Conservation (phyloP, 92 coral and sea anemone species). For the Parazoanthus darwini region DNA sequence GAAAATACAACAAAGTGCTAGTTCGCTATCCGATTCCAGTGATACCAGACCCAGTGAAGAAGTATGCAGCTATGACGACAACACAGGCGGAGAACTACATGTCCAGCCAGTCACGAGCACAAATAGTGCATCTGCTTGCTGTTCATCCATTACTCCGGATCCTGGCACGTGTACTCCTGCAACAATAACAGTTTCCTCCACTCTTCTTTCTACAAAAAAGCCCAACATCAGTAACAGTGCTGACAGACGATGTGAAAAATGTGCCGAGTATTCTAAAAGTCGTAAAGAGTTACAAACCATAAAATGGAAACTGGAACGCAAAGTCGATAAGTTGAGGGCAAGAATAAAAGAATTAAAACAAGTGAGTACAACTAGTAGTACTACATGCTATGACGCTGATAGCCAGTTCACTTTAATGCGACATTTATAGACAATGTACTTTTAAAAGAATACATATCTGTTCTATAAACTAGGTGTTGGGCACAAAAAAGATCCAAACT, state of each 20-base stretch:
- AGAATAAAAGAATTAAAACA: background rate
- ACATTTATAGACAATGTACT: too few relatives aligned
- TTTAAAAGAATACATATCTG: background rate
- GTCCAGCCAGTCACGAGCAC: background rate
- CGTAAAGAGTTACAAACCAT: background rate
- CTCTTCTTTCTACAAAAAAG: background rate
- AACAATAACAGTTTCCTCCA: background rate
- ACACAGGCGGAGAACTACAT: background rate
- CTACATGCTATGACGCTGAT: background rate
- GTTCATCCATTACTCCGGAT: background rate
- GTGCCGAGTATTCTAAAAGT: background rate
- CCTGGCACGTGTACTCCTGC: background rate
- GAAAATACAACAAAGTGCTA: background rate
- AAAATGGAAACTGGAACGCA: conserved; percentile 1
- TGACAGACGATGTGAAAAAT: background rate
- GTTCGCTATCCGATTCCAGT: background rate
- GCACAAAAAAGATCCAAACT: too few relatives aligned
- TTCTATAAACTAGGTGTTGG: too few relatives aligned
- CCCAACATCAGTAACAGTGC: background rate
- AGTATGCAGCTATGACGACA: background rate
- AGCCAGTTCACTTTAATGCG: background rate
- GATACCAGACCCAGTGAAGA: background rate
- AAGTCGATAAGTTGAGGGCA: background rate
- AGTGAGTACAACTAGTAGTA: background rate
- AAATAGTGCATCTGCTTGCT: background rate